Evolutionary conservation across 1,140 invertebrate genomes (phyloP), one percentile per base, ranked within the genome.

Genomic region (Tetramorium simillimum): DNA sequence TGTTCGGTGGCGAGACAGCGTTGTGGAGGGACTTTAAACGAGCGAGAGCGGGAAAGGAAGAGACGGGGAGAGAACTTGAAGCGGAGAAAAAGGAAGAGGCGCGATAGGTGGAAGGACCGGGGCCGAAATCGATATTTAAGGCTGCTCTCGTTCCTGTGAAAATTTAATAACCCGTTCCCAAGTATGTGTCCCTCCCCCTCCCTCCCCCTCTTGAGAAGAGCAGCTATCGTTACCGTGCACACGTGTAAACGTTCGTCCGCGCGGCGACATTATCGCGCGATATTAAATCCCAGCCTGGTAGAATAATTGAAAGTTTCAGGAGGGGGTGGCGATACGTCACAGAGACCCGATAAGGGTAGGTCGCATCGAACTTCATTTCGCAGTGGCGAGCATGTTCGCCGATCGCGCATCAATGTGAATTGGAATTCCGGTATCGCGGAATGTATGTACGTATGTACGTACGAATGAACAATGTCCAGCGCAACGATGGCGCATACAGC

Each of bases 131-230:
- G 91, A 92, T 93, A 93, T 92, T 92, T 92, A 94, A 93, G 92
- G 92, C 90, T 90, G 88, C 90, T 92, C 89, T 89, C 87, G 67
- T 90, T 88, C 85, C 88, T 89, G 91, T 92, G 92, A 93, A 94
- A 94, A 94, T 94, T 94, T 94, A 94, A 94, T 93, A 94, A 94
- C 90, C 89, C 86, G 81, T 90, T 90, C 90, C 84, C 72, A 93
- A 92, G 92, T 92, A 90, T 91, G 90, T 86, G 89, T 89, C 90
- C 67, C n/a, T 24, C 9, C 40, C 18, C 14, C 21, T 7, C n/a
- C n/a, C 12, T 3, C 65, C 12, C 1, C 18, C 14, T 6, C 10
- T 24, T 65, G 87, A 62, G 86, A 91, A 92, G 92, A 92, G 86
- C 87, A 87, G 90, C 87, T 88, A 85, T 78, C 89, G 77, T 53